Conservation (phyloP, 1,140 invertebrate species). For the Glomeris maerens region DNA sequence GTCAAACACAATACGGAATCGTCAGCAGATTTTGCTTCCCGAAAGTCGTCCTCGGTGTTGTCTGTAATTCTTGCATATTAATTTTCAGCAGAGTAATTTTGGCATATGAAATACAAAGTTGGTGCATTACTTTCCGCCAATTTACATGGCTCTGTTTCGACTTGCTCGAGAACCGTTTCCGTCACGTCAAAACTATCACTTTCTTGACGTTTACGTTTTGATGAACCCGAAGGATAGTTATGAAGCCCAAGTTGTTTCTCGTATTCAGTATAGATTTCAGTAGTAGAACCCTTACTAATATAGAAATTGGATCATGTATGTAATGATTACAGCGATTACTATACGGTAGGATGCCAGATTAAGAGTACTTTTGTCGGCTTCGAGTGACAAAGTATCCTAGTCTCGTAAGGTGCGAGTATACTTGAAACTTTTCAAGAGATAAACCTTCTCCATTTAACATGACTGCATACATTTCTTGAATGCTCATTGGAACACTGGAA, state of each 20-base stretch:
- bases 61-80: too few species aligned
- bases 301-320: not conserved
- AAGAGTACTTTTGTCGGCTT: not conserved
- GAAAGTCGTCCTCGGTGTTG: too few species aligned
- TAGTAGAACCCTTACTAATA: not conserved
- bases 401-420: not conserved
- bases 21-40: too few species aligned
- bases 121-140: too few species aligned
- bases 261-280: not conserved
- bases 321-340: not conserved
- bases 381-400: not conserved
- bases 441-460: not conserved
- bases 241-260: not conserved
- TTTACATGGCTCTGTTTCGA: too few species aligned
- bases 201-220: not conserved
- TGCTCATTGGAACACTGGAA: not conserved
- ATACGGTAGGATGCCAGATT: too few species aligned
- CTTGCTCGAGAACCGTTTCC: too few species aligned
- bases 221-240: not conserved
- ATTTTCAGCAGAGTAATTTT: too few species aligned
- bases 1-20: too few species aligned
- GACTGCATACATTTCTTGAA: not conserved
- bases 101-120: too few species aligned
- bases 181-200: not conserved
- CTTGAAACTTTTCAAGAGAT: not conserved